Evolutionary conservation across 1,140 invertebrate genomes (phyloP).

Genomic region (Teleopsis dalmanni): DNA sequence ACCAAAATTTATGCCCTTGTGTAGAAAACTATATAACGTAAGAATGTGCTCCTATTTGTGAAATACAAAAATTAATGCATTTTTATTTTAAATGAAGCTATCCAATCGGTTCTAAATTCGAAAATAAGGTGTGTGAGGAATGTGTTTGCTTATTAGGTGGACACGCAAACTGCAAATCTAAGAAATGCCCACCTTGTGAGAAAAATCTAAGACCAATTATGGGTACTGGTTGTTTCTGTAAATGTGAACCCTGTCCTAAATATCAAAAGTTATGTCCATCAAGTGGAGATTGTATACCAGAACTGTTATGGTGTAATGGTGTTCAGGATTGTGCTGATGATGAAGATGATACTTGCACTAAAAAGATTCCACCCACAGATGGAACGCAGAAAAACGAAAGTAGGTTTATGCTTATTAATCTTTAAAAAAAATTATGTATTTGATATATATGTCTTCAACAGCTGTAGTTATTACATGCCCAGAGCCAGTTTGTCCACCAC

Average conservation of each 20-base stretch:
- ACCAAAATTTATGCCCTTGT: constrained; percentile 65
- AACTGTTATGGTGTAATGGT: constrained; percentile 71
- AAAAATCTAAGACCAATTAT: constrained; percentile 42
- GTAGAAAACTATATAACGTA: constrained; percentile 58
- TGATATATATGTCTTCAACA: not conserved
- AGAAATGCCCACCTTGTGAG: constrained; percentile 58
- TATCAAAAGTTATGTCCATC: constrained; percentile 63
- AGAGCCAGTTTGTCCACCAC: constrained; percentile 50
- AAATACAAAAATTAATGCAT: not conserved
- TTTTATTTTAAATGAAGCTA: constrained; percentile 49
- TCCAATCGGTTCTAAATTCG: constrained; percentile 58
- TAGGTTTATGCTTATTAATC: not conserved
- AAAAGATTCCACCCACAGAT: constrained; percentile 27
- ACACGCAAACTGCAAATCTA: constrained; percentile 55
- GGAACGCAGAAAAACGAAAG: constrained; percentile 30
- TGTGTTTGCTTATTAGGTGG: constrained; percentile 72
- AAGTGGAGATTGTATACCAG: constrained; percentile 65
- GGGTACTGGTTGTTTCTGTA: constrained; percentile 58
- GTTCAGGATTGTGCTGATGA: constrained; percentile 77
- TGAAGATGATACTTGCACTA: constrained; percentile 58
- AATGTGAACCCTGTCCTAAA: constrained; percentile 62
- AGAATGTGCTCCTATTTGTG: constrained; percentile 23
- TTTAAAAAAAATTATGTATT: not conserved
- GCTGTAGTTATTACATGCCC: constrained; percentile 33
- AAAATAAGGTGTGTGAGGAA: constrained; percentile 62